Evolutionary conservation across 2,113 vertebrate genomes (phyloP), one percentile per base, ranked within the genome.

Genomic region (Forbesichthys papilliferus): DNA sequence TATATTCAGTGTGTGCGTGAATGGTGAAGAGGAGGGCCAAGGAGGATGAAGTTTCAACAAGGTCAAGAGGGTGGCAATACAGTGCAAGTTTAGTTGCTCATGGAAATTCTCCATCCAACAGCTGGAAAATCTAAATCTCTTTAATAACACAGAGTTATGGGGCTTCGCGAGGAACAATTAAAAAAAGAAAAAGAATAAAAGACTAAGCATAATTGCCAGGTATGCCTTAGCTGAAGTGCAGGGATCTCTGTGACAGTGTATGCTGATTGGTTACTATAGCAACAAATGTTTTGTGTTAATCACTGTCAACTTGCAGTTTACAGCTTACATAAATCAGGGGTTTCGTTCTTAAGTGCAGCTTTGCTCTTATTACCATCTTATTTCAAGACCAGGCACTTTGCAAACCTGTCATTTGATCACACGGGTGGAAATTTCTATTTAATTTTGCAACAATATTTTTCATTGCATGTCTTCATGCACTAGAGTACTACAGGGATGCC

Each of bases 281-380:
- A 89, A 74, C 88, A 75, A 74, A 77, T 86, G 86, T 87, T 89
- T 88, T 82, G 76, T 81, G 86, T 75, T 89, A 86, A 89, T 87
- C 83, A 85, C 81, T 80, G 86, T 87, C 88, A 84, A 75, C 75
- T 80, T 71, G 73, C 73, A 72, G 77, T 88, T 89, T 88, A 89
- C 84, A 77, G 77, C 86, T 84, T 63, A 62, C 70, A 76, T 78
- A 88, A 91, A 89, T 89, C 71, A 88, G 83, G 77, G 89, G 83
- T 86, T 89, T 74, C 60, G 33, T 64, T 77, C 69, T 71, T 89
- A 89, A 83, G 70, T 84, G 78, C 69, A 67, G 74, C 84, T 84
- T 81, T 72, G 58, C 60, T 79, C 46, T 75, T 78, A 73, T 87
- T 84, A 83, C 80, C 62, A 71, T 81, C 72, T 82, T 78, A 81